A percentile compares a stretch with the other conserved stretches of the same genome.
These are phyloP conservation scores for Sialis lutaria DNA, from an alignment of 2,888 invertebrate species.

Conservation along the genomic window DNA sequence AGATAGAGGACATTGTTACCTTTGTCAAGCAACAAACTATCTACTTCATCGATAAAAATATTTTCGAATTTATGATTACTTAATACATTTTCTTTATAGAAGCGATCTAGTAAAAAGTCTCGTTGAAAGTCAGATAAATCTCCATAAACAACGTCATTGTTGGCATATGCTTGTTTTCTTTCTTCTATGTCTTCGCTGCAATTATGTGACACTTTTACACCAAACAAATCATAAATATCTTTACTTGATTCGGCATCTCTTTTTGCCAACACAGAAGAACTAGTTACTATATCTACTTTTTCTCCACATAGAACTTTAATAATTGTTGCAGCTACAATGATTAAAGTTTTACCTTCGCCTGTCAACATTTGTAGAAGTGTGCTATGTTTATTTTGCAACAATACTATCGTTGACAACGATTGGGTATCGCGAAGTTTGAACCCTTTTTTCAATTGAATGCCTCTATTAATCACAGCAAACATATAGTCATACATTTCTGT, in stretches of 20 bases:
- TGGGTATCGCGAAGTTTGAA: conserved; percentile 14
- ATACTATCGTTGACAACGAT: conserved; percentile 13
- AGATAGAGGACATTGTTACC: conserved; percentile 22
- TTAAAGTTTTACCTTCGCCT: conserved; percentile 22
- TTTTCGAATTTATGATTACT: conserved; percentile 14
- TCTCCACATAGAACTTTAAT: conserved; percentile 15
- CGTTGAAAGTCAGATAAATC: conserved; percentile 18
- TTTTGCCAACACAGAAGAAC: conserved; percentile 18
- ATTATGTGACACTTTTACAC: conserved; percentile 16
- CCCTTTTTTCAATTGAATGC: conserved; percentile 9
- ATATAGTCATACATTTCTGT: background rate
- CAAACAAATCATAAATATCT: conserved; percentile 15
- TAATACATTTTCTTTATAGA: conserved; percentile 17
- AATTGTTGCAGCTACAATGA: conserved; percentile 18
- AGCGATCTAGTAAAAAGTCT: conserved; percentile 18
- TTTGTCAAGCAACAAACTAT: conserved; percentile 24
- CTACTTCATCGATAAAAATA: conserved; percentile 25
- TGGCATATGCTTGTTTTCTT: conserved; percentile 13
- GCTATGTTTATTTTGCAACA: conserved; percentile 10
- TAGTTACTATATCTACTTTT: conserved; percentile 19
- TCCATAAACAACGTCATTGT: conserved; percentile 18
- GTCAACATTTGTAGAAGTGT: conserved; percentile 19
- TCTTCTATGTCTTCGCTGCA: conserved; percentile 12
- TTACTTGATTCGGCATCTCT: conserved; percentile 14
- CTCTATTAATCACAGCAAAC: conserved; percentile 10